Base-by-base conservation (phyloP, 2,888 invertebrate species). In the Protophormia terraenovae region DNA sequence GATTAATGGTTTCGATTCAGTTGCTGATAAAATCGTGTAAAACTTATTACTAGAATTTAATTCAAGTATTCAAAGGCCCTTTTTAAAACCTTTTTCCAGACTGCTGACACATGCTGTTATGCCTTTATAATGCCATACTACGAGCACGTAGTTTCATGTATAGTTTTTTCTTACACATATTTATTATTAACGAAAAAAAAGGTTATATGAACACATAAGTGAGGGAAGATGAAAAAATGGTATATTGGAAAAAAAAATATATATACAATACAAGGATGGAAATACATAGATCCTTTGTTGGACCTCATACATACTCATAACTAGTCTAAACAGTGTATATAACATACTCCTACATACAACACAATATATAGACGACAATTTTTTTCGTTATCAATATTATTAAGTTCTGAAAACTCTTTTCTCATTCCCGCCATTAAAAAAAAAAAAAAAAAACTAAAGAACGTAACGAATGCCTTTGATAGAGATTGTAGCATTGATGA, bases 401-500 rank as follows among this genome's bases (percentile, higher is more conserved):
- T 64, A 55, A 62, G 32, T 64, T 69, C 10, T 3, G 24, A 72
- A 64, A 64, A 55, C 19, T 58, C 53, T 8, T 27, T 16, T 8
- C 10, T n/a, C 53, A 32, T 22, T 29, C 22, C 41, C 22, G n/a
- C n/a, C n/a, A n/a, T n/a, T n/a, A n/a, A n/a, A n/a, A n/a, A n/a
- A n/a, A n/a, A n/a, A n/a, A n/a, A n/a, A n/a, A n/a, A 32, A 5
- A 8, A 1, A 6, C 32, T 1, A 60, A 53, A 41, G 27, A 41
- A 67, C 22, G 29, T 67, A 75, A 75, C 27, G 27, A 66, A 60
- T 66, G 29, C 38, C 58, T 77, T 72, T 67, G 82, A 88, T 88
- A 86, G 83, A 86, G 84, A 84, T 87, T 87, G 86, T 66, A 84
- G 75, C 67, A 83, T 86, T 86, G 87, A 87, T 86, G 87, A 86